Evolutionary conservation across 2,797 vertebrate genomes (phyloP).

Genomic region (Valencia hispanica): DNA sequence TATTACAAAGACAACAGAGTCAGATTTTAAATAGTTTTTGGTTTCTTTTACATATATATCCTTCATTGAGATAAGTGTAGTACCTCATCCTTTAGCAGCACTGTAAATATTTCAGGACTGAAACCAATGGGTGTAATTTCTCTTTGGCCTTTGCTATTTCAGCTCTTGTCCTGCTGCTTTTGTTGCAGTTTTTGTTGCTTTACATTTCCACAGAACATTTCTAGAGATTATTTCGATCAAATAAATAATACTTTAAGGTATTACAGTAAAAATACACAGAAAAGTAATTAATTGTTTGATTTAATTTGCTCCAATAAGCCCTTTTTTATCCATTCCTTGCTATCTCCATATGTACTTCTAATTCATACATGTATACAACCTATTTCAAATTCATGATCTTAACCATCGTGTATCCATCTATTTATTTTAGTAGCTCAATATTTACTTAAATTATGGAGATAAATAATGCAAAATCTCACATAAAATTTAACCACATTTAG

Average conservation of each 20-base stretch:
- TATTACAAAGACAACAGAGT: not conserved
- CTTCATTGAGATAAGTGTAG: not conserved
- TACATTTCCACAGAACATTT: not conserved
- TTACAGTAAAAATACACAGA: not conserved
- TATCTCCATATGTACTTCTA: no score
- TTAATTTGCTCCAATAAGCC: not conserved
- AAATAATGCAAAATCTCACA: no score
- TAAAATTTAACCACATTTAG: no score
- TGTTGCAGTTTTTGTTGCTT: not conserved
- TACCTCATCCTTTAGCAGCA: not conserved
- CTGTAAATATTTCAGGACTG: not conserved
- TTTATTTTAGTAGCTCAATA: no score
- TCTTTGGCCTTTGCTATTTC: not conserved
- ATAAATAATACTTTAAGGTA: not conserved
- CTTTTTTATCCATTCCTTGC: not conserved
- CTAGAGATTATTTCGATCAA: not conserved
- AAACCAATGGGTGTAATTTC: not conserved
- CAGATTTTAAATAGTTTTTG: not conserved
- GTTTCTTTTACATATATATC: not conserved
- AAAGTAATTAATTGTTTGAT: not conserved
- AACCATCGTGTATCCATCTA: no score
- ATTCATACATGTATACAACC: no score
- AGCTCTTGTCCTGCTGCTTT: not conserved
- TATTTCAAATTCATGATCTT: no score
- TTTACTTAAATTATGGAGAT: no score